Evolutionary conservation across 2,888 invertebrate species (phyloP).

Genomic region (Tenthredo livida): DNA sequence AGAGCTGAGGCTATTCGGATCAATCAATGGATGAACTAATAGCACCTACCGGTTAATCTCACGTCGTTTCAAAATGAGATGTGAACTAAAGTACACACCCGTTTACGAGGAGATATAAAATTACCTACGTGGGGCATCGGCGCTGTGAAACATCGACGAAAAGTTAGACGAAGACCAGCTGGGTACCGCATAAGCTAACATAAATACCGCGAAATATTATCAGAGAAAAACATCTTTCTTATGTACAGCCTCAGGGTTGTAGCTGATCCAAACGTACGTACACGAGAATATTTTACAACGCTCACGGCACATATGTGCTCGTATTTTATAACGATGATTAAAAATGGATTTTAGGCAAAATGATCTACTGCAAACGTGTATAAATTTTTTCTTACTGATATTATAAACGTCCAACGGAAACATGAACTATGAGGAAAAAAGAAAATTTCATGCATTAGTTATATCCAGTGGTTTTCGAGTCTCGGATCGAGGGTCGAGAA

Average conservation of each 20-base stretch:
- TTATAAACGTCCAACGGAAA: not conserved
- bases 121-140: not conserved
- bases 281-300: not conserved
- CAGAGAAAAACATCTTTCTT: not conserved
- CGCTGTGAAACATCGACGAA: not conserved
- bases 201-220: not conserved
- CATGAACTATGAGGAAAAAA: not conserved
- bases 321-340: not conserved
- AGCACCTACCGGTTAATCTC: not conserved
- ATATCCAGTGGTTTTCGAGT: not conserved
- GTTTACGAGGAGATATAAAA: not conserved
- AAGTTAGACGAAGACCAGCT: conserved; percentile 26
- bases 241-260: not conserved
- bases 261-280: not conserved
- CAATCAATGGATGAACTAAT: conserved; percentile 14
- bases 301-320: not conserved
- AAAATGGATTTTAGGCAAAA: not conserved
- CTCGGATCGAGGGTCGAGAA: conserved; percentile 7
- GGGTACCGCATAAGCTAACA: not conserved
- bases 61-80: conserved; percentile 16
- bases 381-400: not conserved
- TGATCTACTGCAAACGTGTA: not conserved
- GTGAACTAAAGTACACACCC: conserved; percentile 15
- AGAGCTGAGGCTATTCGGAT: not conserved
- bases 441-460: not conserved